phyloP scores from a whole-genome alignment of 2,797 vertebrate species.

The Muscicapa comitata region DNA sequence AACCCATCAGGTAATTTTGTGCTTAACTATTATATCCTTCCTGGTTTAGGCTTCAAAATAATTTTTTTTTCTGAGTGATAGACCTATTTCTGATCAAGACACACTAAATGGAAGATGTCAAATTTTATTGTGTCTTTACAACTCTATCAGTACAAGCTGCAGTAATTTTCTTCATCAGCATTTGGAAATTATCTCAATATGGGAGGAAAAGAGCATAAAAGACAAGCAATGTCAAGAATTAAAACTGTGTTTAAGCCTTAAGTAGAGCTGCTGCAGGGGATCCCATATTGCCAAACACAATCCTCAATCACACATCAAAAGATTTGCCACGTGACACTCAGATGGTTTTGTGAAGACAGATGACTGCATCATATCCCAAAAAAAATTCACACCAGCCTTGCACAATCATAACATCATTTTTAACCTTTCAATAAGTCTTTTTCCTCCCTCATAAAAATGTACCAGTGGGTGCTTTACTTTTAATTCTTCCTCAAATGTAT shows the following conservation, averaged over 20 bases:
- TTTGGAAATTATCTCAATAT: slow-evolving; percentile 12
- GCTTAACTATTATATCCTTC: neutral
- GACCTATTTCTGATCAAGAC: slow-evolving; percentile 32
- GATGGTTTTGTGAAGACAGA: neutral
- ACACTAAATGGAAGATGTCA: slow-evolving; percentile 27
- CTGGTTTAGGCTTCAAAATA: slow-evolving; percentile 38
- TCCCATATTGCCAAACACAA: neutral
- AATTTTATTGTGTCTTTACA: slow-evolving; percentile 34
- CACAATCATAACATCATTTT: neutral
- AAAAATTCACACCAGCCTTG: neutral
- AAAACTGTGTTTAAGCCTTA: neutral
- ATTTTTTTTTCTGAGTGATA: slow-evolving; percentile 38
- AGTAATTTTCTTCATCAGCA: neutral
- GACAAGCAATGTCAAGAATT: neutral
- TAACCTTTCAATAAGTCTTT: neutral
- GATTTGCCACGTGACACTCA: neutral
- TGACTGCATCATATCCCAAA: neutral
- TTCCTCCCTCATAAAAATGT: neutral
- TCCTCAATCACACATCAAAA: neutral
- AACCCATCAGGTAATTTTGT: slow-evolving; percentile 28
- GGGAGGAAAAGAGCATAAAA: neutral
- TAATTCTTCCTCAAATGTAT: neutral
- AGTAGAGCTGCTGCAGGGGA: neutral
- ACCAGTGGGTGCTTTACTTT: neutral
- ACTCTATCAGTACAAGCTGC: neutral